phyloP scores from a whole-genome alignment of 2,113 vertebrate genomes.

The Seriola dumerili region DNA sequence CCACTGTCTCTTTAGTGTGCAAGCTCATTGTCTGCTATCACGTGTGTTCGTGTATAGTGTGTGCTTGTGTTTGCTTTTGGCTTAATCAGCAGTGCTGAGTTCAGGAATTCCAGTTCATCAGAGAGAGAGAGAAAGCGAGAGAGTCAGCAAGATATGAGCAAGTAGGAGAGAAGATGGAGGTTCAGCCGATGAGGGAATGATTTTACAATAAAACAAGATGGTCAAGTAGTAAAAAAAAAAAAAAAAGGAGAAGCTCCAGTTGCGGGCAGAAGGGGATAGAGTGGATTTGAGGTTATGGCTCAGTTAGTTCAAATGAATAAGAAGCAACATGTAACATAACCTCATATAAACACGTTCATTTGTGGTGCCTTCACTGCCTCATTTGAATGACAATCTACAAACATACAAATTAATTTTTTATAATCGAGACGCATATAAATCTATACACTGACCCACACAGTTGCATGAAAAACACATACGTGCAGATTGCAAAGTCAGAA shows the following conservation, averaged over 20 bases:
- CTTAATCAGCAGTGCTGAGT: conserved; percentile 85
- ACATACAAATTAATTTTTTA: no score
- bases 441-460: no score
- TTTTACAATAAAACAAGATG: conserved; percentile 30
- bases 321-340: neutral
- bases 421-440: no score
- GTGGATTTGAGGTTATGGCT: neutral
- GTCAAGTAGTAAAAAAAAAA: neutral
- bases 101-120: conserved; percentile 82
- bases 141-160: conserved; percentile 70
- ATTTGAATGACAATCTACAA: neutral
- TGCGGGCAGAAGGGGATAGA: neutral
- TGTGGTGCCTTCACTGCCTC: neutral
- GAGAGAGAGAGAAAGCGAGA: conserved; percentile 58
- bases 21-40: conserved; percentile 74
- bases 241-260: neutral
- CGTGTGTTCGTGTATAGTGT: conserved; percentile 60
- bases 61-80: conserved; percentile 81
- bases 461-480: no score
- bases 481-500: no score
- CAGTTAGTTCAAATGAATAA: neutral
- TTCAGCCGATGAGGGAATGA: conserved; percentile 8
- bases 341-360: neutral
- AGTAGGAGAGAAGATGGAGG: conserved; percentile 67
- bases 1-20: conserved; percentile 70